Conservation (phyloP, 2,888 invertebrate species). For the Spodoptera littoralis region DNA sequence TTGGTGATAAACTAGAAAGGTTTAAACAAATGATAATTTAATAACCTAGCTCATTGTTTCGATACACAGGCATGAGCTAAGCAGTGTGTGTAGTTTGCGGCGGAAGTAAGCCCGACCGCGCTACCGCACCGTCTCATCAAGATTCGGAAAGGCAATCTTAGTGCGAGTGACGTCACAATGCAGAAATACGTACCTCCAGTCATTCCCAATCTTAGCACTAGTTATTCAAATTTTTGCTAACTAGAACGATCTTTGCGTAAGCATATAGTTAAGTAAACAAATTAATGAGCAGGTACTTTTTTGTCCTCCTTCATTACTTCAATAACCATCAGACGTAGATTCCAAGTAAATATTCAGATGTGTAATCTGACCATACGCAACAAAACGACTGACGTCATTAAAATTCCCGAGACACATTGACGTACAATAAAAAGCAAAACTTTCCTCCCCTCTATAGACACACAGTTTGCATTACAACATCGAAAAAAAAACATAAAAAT, state of each 20-base stretch:
- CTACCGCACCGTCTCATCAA: constrained; percentile 37
- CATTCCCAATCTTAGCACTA: neutral
- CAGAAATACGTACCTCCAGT: constrained; percentile 6
- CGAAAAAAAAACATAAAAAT: constrained; percentile 17
- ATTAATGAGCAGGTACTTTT: no score
- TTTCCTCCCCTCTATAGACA: neutral
- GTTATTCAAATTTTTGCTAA: no score
- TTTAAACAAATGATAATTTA: neutral
- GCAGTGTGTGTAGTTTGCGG: constrained; percentile 41
- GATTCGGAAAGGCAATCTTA: constrained; percentile 47
- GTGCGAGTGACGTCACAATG: constrained; percentile 32
- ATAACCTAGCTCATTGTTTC: constrained; percentile 12
- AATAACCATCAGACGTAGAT: no score
- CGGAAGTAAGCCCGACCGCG: constrained; percentile 35
- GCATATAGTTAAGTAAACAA: no score
- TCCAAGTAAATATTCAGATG: no score
- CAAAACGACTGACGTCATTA: constrained; percentile 14
- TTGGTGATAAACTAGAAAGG: no score
- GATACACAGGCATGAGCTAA: constrained; percentile 30
- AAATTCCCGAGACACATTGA: constrained; percentile 12
- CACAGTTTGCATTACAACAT: constrained; percentile 13
- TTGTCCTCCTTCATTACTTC: no score
- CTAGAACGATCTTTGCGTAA: no score
- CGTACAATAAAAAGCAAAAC: constrained; percentile 5
- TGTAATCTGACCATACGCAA: no score